A percentile compares a stretch with the other conserved stretches of the same genome.
phyloP scores from a whole-genome alignment of 2,797 vertebrate genomes.

The Nannoperca australis region DNA sequence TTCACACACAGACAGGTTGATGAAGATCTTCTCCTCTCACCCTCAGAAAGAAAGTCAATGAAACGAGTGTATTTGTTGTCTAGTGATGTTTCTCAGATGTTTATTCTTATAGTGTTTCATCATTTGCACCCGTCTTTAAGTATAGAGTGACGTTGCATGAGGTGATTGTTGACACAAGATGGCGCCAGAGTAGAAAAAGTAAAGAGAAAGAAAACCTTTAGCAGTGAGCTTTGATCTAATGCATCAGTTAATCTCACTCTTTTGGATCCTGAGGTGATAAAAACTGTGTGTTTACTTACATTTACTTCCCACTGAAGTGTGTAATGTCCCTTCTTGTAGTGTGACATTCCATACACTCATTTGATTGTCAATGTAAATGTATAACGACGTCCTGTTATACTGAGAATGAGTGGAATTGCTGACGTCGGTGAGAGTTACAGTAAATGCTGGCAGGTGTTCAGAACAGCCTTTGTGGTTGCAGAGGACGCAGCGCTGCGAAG shows the following conservation, averaged over 20 bases:
- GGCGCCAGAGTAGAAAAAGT: slow-evolving; percentile 3
- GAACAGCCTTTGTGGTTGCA: slow-evolving; percentile 32
- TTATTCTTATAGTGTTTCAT: not conserved
- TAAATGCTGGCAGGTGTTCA: not conserved
- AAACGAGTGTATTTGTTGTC: not conserved
- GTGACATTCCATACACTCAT: not conserved
- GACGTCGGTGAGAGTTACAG: not conserved
- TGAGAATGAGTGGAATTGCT: not conserved
- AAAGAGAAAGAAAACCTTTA: not conserved
- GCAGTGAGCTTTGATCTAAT: not conserved
- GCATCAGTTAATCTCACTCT: not conserved
- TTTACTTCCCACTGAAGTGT: not conserved
- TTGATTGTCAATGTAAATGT: not conserved
- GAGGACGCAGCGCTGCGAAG: slow-evolving; percentile 94
- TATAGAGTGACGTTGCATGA: no score
- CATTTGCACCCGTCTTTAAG: no score
- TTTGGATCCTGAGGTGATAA: not conserved
- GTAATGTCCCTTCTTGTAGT: not conserved
- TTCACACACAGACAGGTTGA: not conserved
- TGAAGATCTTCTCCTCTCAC: not conserved
- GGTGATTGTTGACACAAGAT: not conserved
- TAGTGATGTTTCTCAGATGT: not conserved
- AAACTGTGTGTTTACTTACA: not conserved
- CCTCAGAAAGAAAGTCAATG: no score
- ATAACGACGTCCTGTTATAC: no score